Percentiles rank a stretch among this genome's conserved stretches.
Conservation (phyloP, 2,888 invertebrate genomes). For the Lepas anatifera region DNA sequence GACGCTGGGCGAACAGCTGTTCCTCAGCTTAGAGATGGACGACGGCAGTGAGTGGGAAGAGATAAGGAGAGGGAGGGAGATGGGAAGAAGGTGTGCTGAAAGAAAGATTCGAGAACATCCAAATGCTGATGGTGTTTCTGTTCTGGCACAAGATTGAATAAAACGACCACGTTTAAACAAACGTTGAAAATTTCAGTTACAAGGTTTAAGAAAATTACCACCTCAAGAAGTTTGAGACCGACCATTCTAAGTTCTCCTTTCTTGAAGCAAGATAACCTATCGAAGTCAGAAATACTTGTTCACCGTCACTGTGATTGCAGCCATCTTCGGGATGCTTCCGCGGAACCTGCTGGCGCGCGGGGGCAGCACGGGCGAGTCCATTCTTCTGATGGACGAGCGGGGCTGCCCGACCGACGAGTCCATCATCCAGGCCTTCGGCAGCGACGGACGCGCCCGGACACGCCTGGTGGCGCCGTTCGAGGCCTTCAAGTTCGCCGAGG, state of each 20-base stretch:
- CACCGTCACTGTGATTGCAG: too few relatives aligned
- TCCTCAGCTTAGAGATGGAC: conserved; percentile 47
- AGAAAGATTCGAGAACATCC: conserved; percentile 18
- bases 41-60: conserved; percentile 42
- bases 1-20: conserved; percentile 52
- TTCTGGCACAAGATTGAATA: neutral
- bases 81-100: too few relatives aligned
- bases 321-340: conserved; percentile 45
- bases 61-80: too few relatives aligned
- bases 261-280: too few relatives aligned
- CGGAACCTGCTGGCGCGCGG: conserved; percentile 69
- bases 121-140: neutral
- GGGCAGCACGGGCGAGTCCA: conserved; percentile 53
- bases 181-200: neutral
- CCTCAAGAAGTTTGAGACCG: neutral
- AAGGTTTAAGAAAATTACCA: neutral
- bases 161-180: neutral
- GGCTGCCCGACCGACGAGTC: conserved; percentile 63
- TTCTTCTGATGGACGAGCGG: conserved; percentile 57
- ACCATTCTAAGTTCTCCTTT: too few relatives aligned
- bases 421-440: conserved; percentile 30
- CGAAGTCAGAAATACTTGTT: too few relatives aligned
- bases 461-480: conserved; percentile 44
- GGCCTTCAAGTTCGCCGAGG: conserved; percentile 75
- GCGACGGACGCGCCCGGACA: conserved; percentile 25